A percentile compares a stretch with the other conserved stretches of the same genome.
phyloP scores from a whole-genome alignment of 2,113 vertebrate genomes.

The Nerophis ophidion region DNA sequence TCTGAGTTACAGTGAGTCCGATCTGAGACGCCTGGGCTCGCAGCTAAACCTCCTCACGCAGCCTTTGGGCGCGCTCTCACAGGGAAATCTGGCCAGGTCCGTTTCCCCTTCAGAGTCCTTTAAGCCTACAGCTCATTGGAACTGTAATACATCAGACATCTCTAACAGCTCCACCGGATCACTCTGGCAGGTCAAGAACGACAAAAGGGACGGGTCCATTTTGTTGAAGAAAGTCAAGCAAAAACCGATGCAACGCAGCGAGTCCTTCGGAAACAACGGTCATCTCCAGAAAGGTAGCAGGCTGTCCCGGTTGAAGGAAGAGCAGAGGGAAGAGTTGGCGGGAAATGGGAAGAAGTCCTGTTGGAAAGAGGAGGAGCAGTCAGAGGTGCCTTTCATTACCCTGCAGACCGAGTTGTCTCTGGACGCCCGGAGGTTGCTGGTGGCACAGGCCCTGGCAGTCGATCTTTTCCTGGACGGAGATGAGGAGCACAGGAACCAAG shows the following conservation, averaged over 20 bases:
- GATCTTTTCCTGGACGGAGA: constrained; percentile 78
- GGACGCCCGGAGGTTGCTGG: constrained; percentile 78
- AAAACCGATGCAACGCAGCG: constrained; percentile 73
- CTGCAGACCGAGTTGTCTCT: constrained; percentile 78
- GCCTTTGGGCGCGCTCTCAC: constrained; percentile 64
- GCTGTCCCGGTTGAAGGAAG: constrained; percentile 42
- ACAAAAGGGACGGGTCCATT: constrained; percentile 46
- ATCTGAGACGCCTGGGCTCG: constrained; percentile 75
- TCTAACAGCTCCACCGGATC: constrained; percentile 56
- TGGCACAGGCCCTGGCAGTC: constrained; percentile 85
- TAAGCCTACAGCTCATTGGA: background rate
- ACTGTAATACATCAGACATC: constrained; percentile 44
- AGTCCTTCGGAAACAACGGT: constrained; percentile 52
- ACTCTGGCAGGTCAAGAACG: constrained; percentile 76
- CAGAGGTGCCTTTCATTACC: constrained; percentile 72
- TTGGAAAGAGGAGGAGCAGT: constrained; percentile 33
- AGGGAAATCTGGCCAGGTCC: constrained; percentile 41
- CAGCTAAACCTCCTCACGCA: constrained; percentile 74
- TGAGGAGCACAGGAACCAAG: constrained; percentile 72
- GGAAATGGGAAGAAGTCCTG: constrained; percentile 14
- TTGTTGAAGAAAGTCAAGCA: constrained; percentile 51
- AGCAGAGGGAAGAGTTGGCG: constrained; percentile 24
- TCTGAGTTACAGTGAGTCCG: constrained; percentile 91
- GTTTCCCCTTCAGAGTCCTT: background rate
- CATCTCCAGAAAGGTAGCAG: constrained; percentile 19